Base-by-base conservation (phyloP, 2,113 vertebrate genomes). In the Paralichthys olivaceus region DNA sequence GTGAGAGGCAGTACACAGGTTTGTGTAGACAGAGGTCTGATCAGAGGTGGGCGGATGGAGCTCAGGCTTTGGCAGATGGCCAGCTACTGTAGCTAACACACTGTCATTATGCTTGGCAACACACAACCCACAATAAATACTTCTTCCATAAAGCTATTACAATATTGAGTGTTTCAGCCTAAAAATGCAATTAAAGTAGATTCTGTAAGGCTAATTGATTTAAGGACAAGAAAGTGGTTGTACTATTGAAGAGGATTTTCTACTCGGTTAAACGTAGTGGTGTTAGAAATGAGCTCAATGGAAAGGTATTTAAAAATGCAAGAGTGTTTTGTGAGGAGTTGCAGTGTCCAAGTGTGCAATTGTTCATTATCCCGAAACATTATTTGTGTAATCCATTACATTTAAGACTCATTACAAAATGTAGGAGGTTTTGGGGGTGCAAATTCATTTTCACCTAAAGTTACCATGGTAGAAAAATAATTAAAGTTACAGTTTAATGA, bases 401-500 rank as follows among this genome's bases (percentile, higher is more conserved):
- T 84, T 71, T 83, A 84, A 49, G 68, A 79, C 78, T 89, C 84
- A 91, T 91, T 89, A 89, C 7, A 0, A 67, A 82, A 84, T 58
- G 75, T 68, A 72, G 68, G 62, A 76, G 61, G 64, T 89, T 86
- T 87, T 65, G 32, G 63, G 67, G 69, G 51, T 54, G 72, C 55
- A 87, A 82, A 91, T 84, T 88, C 65, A 90, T 90, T 92, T 90
- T 85, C 80, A 84, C 65, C 81, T 76, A 76, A 87, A 92, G 88
- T 88, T 89, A 80, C 60, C 74, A 87, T 73, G 68, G 76, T 89
- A 84, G 85, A 89, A 92, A 91, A 89, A 84, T 90, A 92, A 91
- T 91, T 91, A 92, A 86, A 92, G 85, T 89, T 85, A 84, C 75
- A 90, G 75, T 87, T 77, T 87, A 90, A 90, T 92, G 87, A 91